Conservation (phyloP, 2,113 vertebrate species). For the Antechinus stuartii region DNA sequence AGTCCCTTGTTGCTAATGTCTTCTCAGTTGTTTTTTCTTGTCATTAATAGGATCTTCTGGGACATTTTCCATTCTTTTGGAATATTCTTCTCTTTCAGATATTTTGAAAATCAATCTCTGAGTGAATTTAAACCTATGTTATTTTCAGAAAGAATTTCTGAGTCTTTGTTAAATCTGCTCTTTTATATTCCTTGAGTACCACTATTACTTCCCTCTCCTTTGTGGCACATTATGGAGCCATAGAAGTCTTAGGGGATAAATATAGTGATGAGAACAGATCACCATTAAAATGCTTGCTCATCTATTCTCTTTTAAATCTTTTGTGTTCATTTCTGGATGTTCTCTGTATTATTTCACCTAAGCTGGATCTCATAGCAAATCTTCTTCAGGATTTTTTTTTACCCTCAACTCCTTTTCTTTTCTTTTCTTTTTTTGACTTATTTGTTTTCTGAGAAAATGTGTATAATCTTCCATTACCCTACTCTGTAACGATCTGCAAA, state of each 20-base stretch:
- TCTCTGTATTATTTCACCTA: not conserved
- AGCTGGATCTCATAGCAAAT: not conserved
- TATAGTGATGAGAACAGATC: not conserved
- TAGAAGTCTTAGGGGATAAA: not conserved
- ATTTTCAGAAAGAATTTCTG: not conserved
- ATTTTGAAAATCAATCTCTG: not conserved
- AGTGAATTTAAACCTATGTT: not conserved
- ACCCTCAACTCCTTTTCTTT: not conserved
- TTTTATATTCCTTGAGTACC: not conserved
- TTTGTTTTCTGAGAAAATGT: not conserved
- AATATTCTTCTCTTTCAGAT: not conserved
- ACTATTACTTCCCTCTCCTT: not conserved
- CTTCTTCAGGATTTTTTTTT: not conserved
- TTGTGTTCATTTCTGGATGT: not conserved
- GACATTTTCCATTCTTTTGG: not conserved
- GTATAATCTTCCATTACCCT: not conserved
- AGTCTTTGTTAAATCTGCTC: not conserved
- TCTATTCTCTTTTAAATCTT: not conserved
- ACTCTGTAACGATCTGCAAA: not conserved
- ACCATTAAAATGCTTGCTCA: not conserved
- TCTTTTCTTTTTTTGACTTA: not conserved
- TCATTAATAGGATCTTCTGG: not conserved
- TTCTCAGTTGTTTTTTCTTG: not conserved
- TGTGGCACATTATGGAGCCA: not conserved
- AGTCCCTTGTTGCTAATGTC: not conserved